These are phyloP conservation scores for Onychomys arenicola DNA, from an alignment of 2,797 vertebrate species.

Conservation along the genomic window DNA sequence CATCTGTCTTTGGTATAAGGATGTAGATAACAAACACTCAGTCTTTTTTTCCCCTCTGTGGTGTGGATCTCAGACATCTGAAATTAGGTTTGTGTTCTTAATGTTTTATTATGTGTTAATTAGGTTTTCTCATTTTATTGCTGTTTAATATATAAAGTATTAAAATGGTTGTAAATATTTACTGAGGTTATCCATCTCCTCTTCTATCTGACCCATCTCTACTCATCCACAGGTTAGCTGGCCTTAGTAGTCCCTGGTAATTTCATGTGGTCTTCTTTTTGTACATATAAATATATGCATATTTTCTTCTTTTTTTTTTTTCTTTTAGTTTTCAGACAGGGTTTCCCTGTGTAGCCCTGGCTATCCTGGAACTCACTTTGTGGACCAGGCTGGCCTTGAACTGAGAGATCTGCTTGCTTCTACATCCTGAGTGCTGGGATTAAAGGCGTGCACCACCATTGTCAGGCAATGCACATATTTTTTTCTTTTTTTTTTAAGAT, in stretches of 20 bases:
- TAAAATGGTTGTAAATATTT: conserved; percentile 19
- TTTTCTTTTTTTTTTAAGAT: no score
- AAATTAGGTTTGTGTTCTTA: conserved; percentile 4
- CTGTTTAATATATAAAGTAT: conserved; percentile 30
- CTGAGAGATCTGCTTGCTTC: no score
- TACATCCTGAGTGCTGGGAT: no score
- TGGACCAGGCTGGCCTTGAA: no score
- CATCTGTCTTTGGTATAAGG: conserved; percentile 21
- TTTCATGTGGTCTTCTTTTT: conserved; percentile 56
- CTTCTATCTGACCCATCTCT: not conserved
- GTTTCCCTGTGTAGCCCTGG: no score
- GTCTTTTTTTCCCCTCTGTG: conserved; percentile 44
- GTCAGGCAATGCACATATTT: no score
- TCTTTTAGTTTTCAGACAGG: no score
- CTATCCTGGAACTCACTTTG: no score
- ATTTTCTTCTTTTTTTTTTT: not conserved
- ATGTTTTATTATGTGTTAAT: not conserved
- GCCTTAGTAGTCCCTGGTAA: not conserved
- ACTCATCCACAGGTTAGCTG: not conserved
- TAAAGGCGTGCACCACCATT: no score
- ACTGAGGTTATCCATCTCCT: not conserved
- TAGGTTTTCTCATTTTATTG: conserved; percentile 26
- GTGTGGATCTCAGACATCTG: conserved; percentile 23
- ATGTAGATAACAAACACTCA: not conserved
- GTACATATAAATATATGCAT: not conserved